Evolutionary conservation across 2,888 invertebrate species (phyloP).

Genomic region (Athetis lepigone): DNA sequence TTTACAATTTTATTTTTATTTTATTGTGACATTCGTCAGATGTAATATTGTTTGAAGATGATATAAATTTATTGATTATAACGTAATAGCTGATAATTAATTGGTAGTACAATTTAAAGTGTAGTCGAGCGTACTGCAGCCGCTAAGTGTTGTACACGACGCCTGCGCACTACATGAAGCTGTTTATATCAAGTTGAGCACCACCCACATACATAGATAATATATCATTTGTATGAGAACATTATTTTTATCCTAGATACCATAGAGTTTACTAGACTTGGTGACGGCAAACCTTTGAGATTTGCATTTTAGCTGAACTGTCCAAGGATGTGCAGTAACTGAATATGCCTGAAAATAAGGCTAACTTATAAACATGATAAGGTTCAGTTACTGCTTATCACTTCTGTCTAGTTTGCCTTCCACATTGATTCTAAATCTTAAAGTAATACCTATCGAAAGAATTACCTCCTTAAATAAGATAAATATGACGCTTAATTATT

Average conservation of each 20-base stretch:
- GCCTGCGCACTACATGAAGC: conserved; percentile 60
- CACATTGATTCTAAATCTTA: conserved; percentile 47
- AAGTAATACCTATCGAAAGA: conserved; percentile 38
- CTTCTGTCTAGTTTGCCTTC: conserved; percentile 35
- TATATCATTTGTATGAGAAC: conserved; percentile 49
- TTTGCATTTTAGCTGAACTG: conserved; percentile 38
- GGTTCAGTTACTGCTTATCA: conserved; percentile 42
- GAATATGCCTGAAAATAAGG: not conserved
- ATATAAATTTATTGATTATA: conserved; percentile 61
- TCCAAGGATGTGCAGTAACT: conserved; percentile 42
- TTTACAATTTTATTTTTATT: conserved; percentile 70
- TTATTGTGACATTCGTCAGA: conserved; percentile 53
- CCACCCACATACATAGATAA: conserved; percentile 53
- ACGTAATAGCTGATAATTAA: conserved; percentile 74
- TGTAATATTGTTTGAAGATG: conserved; percentile 55
- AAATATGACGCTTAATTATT: conserved; percentile 54
- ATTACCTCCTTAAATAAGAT: conserved; percentile 57
- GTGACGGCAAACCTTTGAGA: conserved; percentile 63
- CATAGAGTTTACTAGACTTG: conserved; percentile 63
- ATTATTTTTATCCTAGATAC: conserved; percentile 62
- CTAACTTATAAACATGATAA: not conserved
- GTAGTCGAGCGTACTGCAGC: conserved; percentile 70
- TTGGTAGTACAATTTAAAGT: conserved; percentile 74
- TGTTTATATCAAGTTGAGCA: conserved; percentile 64
- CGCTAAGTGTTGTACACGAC: conserved; percentile 57